Base-by-base conservation (phyloP, 2,113 vertebrate genomes). In the Gymnogyps californianus region DNA sequence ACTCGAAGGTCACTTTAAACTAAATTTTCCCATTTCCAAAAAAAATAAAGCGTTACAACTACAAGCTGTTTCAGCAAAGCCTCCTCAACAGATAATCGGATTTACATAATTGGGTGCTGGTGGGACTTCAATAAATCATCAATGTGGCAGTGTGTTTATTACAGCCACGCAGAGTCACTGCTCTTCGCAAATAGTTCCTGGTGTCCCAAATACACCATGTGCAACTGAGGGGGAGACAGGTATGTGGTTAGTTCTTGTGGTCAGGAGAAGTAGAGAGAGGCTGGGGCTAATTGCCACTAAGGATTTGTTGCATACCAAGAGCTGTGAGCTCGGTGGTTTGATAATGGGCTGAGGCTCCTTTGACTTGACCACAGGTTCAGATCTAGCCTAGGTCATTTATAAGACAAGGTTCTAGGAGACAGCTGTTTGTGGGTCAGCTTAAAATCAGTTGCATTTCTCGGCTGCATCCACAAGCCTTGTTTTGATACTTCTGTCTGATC, bases 71-170 rank as follows among this genome's bases (percentile, higher is more conserved):
- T 90, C 94, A 97, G 97, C 96, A 97, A 98, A 98, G 97, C 97
- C 98, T 98, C 95, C 96, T 98, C 94, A 57, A 98, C 97, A 97
- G 98, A 98, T 98, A 98, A 98, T 98, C 54, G 54, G 98, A 98
- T 98, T 98, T 98, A 95, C 97, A 98, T 98, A 98, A 98, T 98
- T 98, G 97, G 97, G 97, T 93, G 89, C 95, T 95, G 96, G 97
- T 96, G 83, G 96, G 96, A 96, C 97, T 98, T 97, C 96, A 98
- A 92, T 97, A 98, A 98, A 97, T 97, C 97, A 98, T 96, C 95
- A 74, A 89, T 16, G 7, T 95, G 95, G 97, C 96, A 96, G 93
- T 2, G 10, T 85, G 83, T 97, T 97, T 96, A 93, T 97, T 96
- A 93, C 57, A 97, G 96, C 94, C 97, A 96, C 15, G 20, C 59